Evolutionary conservation across 2,888 invertebrate genomes (phyloP).

Genomic region (Acronicta alni): DNA sequence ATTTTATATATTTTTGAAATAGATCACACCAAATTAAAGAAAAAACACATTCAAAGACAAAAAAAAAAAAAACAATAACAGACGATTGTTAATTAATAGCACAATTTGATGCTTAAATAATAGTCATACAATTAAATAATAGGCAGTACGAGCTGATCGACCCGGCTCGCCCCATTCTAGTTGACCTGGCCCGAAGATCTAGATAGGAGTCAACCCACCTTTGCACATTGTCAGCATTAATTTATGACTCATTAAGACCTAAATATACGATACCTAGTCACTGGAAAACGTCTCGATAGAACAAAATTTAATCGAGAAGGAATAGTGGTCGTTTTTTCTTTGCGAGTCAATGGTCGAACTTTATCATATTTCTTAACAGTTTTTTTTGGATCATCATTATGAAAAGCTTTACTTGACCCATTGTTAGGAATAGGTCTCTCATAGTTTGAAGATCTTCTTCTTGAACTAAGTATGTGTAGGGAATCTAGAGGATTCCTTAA

Average conservation of each 20-base stretch:
- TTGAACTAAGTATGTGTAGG: too few species aligned
- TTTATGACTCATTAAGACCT: conserved; percentile 25
- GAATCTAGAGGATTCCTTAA: too few species aligned
- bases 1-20: conserved; percentile 13
- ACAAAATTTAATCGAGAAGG: neutral
- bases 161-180: conserved; percentile 14
- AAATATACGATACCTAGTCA: conserved; percentile 10
- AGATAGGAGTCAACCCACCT: conserved; percentile 31
- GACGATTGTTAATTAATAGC: neutral
- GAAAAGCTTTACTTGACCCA: too few species aligned
- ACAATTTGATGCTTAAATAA: conserved; percentile 2
- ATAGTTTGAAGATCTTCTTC: too few species aligned
- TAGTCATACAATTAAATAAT: conserved; percentile 41
- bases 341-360: too few species aligned
- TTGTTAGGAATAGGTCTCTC: too few species aligned
- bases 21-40: neutral
- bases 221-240: conserved; percentile 30
- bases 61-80: too few species aligned
- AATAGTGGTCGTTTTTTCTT: neutral
- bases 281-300: conserved; percentile 17
- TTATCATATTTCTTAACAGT: too few species aligned
- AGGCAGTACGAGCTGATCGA: conserved; percentile 13
- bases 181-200: conserved; percentile 41
- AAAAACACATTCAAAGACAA: neutral
- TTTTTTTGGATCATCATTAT: too few species aligned